Evolutionary conservation across 2,113 vertebrate genomes (phyloP), one percentile per base, ranked within the genome.

Genomic region (Cacatua alba): DNA sequence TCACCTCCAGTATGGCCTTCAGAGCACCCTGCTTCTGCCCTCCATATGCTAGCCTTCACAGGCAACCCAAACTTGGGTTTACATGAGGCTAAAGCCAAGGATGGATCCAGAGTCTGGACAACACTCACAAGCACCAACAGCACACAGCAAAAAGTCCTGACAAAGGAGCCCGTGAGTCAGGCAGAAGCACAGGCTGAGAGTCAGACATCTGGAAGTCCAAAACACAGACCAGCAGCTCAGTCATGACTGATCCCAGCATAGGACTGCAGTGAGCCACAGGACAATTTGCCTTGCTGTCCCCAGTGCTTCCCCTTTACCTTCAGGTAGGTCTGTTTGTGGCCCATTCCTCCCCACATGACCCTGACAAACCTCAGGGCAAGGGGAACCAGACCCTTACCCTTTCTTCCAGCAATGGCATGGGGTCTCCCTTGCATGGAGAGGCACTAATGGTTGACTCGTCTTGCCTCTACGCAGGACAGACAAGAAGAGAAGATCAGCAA

Each of bases 81-180:
- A 9, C 0, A 0, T 3, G 11, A 77, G 35, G 62, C 48, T 68
- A 67, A 25, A 49, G 37, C 9, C 67, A 49, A 17, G 4, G 44
- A 33, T 4, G 17, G 44, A 41, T 67, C 39, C n/a, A 3, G 20
- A 68, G 11, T 10, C 35, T 46, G 44, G 44, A 17, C 10, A 25
- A 35, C 3, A 17, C 23, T 17, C 25, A 7, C 0, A 7, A 78
- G 14, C 13, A 37, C 2, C 26, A 78, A 25, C 10, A 46, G 25
- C 29, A 65, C 49, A 67, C 65, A 57, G 41, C 33, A 57, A 19
- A 51, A 74, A 12, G n/a, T 35, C 55, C 70, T 39, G 35, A 57
- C 10, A 25, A 70, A 82, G 33, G 26, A 88, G 44, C 39, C 28
- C 46, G 19, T 51, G 16, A 43, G 10, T 11, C 72, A 72, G 82